phyloP scores from a whole-genome alignment of 2,797 vertebrate genomes.

The Petrocephalus schoutedeni region DNA sequence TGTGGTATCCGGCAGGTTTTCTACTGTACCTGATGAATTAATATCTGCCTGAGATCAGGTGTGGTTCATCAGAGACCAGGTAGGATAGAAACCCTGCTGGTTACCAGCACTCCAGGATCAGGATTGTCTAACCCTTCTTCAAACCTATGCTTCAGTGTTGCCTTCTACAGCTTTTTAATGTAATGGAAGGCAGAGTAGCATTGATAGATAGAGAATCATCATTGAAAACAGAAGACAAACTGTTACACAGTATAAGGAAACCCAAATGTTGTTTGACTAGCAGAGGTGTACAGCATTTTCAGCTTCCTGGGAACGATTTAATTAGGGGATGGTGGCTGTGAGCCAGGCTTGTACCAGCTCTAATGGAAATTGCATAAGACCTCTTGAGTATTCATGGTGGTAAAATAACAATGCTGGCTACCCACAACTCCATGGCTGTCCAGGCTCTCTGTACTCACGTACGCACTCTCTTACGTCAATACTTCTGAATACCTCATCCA shows the following conservation, averaged over 20 bases:
- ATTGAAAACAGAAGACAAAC: not conserved
- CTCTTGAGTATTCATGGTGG: not conserved
- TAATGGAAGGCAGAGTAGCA: not conserved
- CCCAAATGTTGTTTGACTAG: not conserved
- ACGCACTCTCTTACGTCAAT: not conserved
- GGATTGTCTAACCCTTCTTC: not conserved
- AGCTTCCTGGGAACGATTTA: not conserved
- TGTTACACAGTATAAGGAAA: not conserved
- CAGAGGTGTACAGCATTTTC: not conserved
- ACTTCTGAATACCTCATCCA: not conserved
- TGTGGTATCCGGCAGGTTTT: not conserved
- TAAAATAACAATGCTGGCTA: not conserved
- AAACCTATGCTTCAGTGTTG: not conserved
- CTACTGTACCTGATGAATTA: not conserved
- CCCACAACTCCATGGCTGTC: not conserved
- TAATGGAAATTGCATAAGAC: not conserved
- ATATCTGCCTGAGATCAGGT: not conserved
- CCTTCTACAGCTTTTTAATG: not conserved
- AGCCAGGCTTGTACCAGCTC: not conserved
- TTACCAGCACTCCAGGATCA: not conserved
- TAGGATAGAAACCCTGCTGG: not conserved
- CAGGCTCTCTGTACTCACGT: not conserved
- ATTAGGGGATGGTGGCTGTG: not conserved
- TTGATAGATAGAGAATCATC: not conserved
- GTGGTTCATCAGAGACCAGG: not conserved